These are phyloP conservation scores for Dryas iulia DNA, from an alignment of 1,140 invertebrate species.

Conservation along the genomic window DNA sequence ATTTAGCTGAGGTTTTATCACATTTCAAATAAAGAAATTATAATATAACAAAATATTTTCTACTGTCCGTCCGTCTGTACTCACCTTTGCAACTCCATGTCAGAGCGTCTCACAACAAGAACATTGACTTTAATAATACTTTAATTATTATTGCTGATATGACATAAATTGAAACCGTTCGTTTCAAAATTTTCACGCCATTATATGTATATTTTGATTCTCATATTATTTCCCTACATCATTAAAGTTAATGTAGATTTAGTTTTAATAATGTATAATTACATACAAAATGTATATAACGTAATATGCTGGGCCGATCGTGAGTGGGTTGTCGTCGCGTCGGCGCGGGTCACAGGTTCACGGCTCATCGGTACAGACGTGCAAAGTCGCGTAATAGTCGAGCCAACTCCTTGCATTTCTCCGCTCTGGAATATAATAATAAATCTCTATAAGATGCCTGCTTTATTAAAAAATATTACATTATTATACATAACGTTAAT, in stretches of 20 bases:
- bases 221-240: slow-evolving; percentile 17
- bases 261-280: neutral
- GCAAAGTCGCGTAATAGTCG: slow-evolving; percentile 64
- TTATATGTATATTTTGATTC: slow-evolving; percentile 15
- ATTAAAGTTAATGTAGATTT: neutral
- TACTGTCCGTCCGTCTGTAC: slow-evolving; percentile 39
- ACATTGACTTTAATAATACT: slow-evolving; percentile 11
- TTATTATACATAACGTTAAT: too few species aligned
- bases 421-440: slow-evolving; percentile 63
- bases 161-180: slow-evolving; percentile 15
- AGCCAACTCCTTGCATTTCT: slow-evolving; percentile 65
- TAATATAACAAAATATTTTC: slow-evolving; percentile 33
- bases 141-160: slow-evolving; percentile 28
- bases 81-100: slow-evolving; percentile 38
- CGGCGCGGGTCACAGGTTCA: neutral
- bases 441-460: too few species aligned
- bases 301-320: neutral
- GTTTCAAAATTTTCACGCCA: slow-evolving; percentile 3
- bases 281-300: slow-evolving; percentile 1
- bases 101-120: neutral
- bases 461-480: too few species aligned
- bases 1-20: slow-evolving; percentile 60
- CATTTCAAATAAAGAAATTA: slow-evolving; percentile 60
- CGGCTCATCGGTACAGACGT: slow-evolving; percentile 56
- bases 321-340: neutral